Conservation (phyloP, 2,888 invertebrate species). For the Sycophila texana region DNA sequence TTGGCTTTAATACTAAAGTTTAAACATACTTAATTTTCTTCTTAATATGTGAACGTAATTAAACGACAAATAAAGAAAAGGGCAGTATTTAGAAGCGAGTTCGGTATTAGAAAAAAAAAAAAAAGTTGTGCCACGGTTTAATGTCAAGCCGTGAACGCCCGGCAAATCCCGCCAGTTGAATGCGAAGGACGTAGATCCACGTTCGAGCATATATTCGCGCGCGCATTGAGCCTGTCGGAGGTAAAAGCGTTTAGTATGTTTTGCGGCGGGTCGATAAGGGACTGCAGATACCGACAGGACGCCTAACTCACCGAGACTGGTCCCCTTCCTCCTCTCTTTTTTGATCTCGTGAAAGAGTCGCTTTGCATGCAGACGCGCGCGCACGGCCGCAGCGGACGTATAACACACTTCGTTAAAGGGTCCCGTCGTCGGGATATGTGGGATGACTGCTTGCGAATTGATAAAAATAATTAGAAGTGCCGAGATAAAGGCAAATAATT, state of each 20-base stretch:
- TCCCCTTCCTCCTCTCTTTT: constrained; percentile 19
- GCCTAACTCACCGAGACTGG: constrained; percentile 38
- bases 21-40: too few relatives aligned
- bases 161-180: constrained; percentile 43
- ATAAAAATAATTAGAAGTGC: constrained; percentile 53
- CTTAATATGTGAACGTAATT: too few relatives aligned
- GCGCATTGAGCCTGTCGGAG: constrained; percentile 24
- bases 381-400: background rate
- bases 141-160: too few relatives aligned
- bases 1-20: too few relatives aligned
- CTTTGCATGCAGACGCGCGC: constrained; percentile 49
- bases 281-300: constrained; percentile 37
- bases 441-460: constrained; percentile 1
- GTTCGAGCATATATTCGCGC: background rate
- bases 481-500: constrained; percentile 38
- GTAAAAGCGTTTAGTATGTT: constrained; percentile 61
- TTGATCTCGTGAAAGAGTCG: constrained; percentile 9
- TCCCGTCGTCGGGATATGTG: background rate
- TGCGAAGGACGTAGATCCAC: constrained; percentile 53
- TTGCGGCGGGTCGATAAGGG: constrained; percentile 57
- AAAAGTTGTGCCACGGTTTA: too few relatives aligned
- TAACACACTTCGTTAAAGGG: constrained; percentile 28
- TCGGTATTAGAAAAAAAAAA: too few relatives aligned
- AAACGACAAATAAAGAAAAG: too few relatives aligned
- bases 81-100: too few relatives aligned